These are phyloP conservation scores for Drosophila neonasuta DNA, from an alignment of 2,888 invertebrate species.

Conservation along the genomic window DNA sequence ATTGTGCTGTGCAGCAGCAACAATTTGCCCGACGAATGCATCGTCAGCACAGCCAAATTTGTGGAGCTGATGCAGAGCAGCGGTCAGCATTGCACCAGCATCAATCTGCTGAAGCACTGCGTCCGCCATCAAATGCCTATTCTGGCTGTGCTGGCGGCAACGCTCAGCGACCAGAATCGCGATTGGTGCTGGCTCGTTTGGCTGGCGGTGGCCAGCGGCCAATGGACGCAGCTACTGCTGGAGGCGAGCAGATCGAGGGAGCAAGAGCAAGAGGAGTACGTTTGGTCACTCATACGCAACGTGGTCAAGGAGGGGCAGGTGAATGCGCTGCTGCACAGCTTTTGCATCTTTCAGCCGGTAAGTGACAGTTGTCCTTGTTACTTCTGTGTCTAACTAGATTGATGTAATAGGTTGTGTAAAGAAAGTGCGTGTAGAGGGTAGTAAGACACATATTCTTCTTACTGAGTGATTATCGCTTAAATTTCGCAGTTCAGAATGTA, in stretches of 20 bases:
- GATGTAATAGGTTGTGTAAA: fast-evolving
- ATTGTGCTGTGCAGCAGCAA: constrained; percentile 79
- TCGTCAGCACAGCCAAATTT: constrained; percentile 60
- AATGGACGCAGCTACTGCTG: constrained; percentile 68
- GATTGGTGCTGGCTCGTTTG: constrained; percentile 81
- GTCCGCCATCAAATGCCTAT: constrained; percentile 76
- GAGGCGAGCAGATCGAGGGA: constrained; percentile 35
- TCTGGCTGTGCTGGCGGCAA: constrained; percentile 79
- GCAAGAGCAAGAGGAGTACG: constrained; percentile 53
- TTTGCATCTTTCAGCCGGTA: constrained; percentile 88
- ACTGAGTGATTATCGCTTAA: too few relatives aligned
- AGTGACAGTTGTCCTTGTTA: constrained; percentile 67
- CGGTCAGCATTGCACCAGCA: constrained; percentile 62
- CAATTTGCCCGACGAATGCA: constrained; percentile 58
- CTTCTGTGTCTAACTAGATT: too few relatives aligned
- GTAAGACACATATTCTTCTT: too few relatives aligned
- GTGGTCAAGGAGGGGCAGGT: constrained; percentile 84
- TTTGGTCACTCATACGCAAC: constrained; percentile 74
- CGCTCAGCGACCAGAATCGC: constrained; percentile 64
- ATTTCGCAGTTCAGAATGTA: too few relatives aligned
- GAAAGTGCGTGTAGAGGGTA: too few relatives aligned
- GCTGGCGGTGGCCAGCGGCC: constrained; percentile 77
- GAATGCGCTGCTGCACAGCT: constrained; percentile 85
- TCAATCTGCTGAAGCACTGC: constrained; percentile 76
- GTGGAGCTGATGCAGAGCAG: constrained; percentile 72